Base-by-base conservation (phyloP, 2,888 invertebrate species). In the Colletes collaris region DNA sequence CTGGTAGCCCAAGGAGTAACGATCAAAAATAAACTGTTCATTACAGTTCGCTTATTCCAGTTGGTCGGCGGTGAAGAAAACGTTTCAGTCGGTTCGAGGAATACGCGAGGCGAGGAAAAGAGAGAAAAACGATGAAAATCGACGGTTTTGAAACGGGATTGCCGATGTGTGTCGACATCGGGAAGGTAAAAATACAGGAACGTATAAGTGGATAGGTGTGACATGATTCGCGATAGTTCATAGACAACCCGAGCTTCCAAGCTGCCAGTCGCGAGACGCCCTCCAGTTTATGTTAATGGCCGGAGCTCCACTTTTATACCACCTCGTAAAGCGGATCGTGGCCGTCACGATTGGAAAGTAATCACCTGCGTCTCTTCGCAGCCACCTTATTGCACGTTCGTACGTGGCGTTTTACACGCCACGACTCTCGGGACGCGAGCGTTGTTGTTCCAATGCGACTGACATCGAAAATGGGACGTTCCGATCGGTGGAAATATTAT, bases 171-270 rank as follows among this genome's bases (percentile, higher is more conserved):
- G 19, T 46, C 46, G 13, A 19, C 60, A 46, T 60, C 6, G 46
- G 11, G 44, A 11, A 19, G 46, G 46, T 6, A 46, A 63, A 58
- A 68, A 37, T 66, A 62, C 66, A 55, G 52, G 64, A 69, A 74
- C 71, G 63, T 71, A 72, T 65, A 66, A 77, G 55, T 74, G 73
- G 71, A 79, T 82, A 76, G 82, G 83, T 76, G 81, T 84, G 79
- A 84, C 82, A 84, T 83, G 71, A 86, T 85, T 79, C 71, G 76
- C 76, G 71, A 58, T 79, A 69, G 68, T 78, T 65, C 53, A 71
- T 71, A 55, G 70, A 11, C 76, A 60, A 70, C 10, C 35, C 62
- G 19, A 46, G 64, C 56, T 53, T 16, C 52, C 35, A 16, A 59
- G 52, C 67, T 74, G 53, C 71, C 64, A 68, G 69, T 74, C 67